Base-by-base conservation (phyloP, 1,140 invertebrate species). In the Philopotamus ludificatus region DNA sequence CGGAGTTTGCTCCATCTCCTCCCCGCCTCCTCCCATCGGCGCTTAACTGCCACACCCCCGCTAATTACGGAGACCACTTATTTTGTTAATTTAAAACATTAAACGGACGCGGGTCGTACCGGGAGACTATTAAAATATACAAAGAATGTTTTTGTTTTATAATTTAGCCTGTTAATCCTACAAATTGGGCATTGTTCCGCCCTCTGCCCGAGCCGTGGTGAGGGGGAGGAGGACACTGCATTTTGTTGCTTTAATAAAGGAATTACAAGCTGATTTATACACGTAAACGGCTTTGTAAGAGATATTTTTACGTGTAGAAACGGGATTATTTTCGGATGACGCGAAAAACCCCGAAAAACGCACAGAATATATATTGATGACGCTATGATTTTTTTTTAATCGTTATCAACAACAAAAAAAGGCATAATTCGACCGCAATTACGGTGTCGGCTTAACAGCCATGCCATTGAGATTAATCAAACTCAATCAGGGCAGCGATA, bases 121-220 rank as follows among this genome's bases (percentile, higher is more conserved):
- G 63, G 42, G 54, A 68, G 58, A 63, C 59, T 58, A 68, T 67
- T 62, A 67, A 68, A 65, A 59, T 39, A 57, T 60, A 50, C 57
- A 65, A 68, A 66, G 63, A 59, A 69, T 57, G 63, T 60, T 68
- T 68, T 65, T 65, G 67, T 68, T 69, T 69, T 69, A 69, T 69
- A 69, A 69, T 69, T 65, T 54, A 69, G 67, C 58, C 45, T 62
- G 63, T 66, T 69, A 63, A 69, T 69, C 60, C 67, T 59, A 59
- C 55, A 51, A 49, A 65, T 59, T 51, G 54, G 26, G 49, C 23
- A 51, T 59, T 65, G 42, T 53, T 25, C 21, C 45, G 9, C 8
- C 8, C 25, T 25, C 12, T 18, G 10, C 23, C 28, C 21, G 18
- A n/a, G n/a, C n/a, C n/a, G n/a, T n/a, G n/a, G n/a, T n/a, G n/a